Percentiles rank a stretch among this genome's conserved stretches.
Conservation (phyloP, 1,140 invertebrate species). For the Aphidius ervi region DNA sequence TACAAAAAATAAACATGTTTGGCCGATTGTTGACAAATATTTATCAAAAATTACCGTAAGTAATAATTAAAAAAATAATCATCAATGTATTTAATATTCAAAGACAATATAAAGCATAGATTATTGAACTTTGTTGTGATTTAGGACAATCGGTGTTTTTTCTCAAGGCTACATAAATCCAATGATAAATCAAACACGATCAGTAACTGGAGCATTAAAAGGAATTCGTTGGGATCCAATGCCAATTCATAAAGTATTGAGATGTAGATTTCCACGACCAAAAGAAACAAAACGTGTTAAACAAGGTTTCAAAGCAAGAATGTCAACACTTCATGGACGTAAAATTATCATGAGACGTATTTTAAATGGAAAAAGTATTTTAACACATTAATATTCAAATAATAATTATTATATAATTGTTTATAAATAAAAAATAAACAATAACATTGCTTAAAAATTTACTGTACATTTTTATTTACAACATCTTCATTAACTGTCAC, state of each 20-base stretch:
- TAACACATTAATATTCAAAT: slow-evolving; percentile 59
- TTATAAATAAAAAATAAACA: slow-evolving; percentile 14
- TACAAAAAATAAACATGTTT: no score
- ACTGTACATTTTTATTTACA: slow-evolving; percentile 11
- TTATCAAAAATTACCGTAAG: no score
- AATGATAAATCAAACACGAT: background rate
- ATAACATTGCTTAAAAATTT: slow-evolving; percentile 4
- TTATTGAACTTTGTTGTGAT: no score
- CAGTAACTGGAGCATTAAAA: background rate
- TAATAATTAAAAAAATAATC: no score
- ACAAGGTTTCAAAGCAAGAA: slow-evolving; percentile 65
- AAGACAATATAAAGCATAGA: no score
- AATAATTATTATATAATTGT: slow-evolving; percentile 15
- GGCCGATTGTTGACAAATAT: no score
- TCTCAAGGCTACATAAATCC: background rate
- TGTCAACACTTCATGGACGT: slow-evolving; percentile 65
- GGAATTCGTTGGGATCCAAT: slow-evolving; percentile 26
- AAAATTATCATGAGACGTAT: slow-evolving; percentile 70
- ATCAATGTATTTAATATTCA: no score
- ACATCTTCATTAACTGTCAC: background rate
- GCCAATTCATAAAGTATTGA: slow-evolving; percentile 50
- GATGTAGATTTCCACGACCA: slow-evolving; percentile 69
- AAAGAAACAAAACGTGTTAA: slow-evolving; percentile 67
- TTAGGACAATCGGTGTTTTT: no score
- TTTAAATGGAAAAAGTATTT: slow-evolving; percentile 66